These are phyloP conservation scores for Nasonovia ribisnigri DNA, from an alignment of 2,888 invertebrate species.

Conservation along the genomic window DNA sequence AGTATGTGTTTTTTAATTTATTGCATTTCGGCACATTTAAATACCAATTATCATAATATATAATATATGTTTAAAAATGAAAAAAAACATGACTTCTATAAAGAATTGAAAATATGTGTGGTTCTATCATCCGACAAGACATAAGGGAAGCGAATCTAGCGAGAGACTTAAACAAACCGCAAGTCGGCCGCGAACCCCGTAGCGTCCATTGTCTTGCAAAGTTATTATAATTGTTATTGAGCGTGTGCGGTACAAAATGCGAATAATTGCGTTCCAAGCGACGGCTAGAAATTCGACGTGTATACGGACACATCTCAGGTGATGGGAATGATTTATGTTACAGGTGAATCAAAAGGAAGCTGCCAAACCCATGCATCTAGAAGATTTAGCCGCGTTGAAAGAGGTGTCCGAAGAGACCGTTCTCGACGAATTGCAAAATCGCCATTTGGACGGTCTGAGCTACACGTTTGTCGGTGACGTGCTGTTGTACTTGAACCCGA, in stretches of 20 bases:
- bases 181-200: background rate
- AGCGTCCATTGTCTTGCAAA: conserved; percentile 27
- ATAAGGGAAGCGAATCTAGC: background rate
- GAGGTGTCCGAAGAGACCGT: conserved; percentile 80
- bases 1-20: background rate
- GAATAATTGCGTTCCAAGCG: background rate
- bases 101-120: conserved; percentile 10
- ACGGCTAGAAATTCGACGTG: background rate
- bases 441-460: conserved; percentile 77
- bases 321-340: conserved; percentile 10
- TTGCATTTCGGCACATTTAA: background rate
- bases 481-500: conserved; percentile 84
- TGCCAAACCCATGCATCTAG: conserved; percentile 81
- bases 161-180: conserved; percentile 15
- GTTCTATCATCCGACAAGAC: background rate
- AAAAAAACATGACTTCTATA: background rate
- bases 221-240: conserved; percentile 25
- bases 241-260: conserved; percentile 35
- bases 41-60: background rate
- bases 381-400: conserved; percentile 86
- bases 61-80: background rate
- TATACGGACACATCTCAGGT: background rate
- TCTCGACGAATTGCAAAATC: conserved; percentile 78
- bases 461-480: conserved; percentile 87
- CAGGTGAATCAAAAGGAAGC: conserved; percentile 64